Base-by-base conservation (phyloP, 2,888 invertebrate species). In the Poecilus cupreus region DNA sequence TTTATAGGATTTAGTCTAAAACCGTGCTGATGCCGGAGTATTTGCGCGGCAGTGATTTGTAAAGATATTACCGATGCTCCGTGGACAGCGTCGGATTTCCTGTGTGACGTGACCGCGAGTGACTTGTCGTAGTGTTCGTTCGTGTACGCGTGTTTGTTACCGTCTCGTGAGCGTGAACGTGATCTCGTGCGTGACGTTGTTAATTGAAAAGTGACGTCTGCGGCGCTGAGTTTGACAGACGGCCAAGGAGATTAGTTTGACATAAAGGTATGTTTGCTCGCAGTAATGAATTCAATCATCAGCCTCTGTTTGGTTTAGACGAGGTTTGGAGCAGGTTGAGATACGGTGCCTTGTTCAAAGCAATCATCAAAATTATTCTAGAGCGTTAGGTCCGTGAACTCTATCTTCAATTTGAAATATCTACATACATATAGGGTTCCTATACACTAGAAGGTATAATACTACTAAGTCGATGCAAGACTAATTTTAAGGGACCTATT, bases 1-100 rank as follows among this genome's bases (percentile, higher is more conserved):
- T 92, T 92, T 92, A 91, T 88, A 87, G 89, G 89, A 89, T 89
- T 88, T 88, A 86, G 87, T 86, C 86, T 83, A 84, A 32, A 88
- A 87, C 87, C 88, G 87, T 85, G 85, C 72, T 85, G 86, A 86
- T 86, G 86, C 86, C 32, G 16, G 85, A 80, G 83, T 83, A 85
- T 86, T 86, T 85, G 87, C 84, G 84, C 84, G 85, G 86, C 87
- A 87, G 88, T 88, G 88, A 89, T 89, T 89, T 89, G 88, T 78
- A 74, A 81, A 81, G 74, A 81, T 81, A 81, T 81, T 75, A 74
- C 82, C 64, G 54, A 78, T 78, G 79, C 39, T 57, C 39, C 60
- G 46, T 13, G 80, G 51, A 74, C 60, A 57, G 51, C 46, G 57
- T 20, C 57, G 51, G 70, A 32, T 16, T 32, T 32, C 32, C 32